phyloP scores from a whole-genome alignment of 2,113 vertebrate species.

The Amblyornis subalaris region DNA sequence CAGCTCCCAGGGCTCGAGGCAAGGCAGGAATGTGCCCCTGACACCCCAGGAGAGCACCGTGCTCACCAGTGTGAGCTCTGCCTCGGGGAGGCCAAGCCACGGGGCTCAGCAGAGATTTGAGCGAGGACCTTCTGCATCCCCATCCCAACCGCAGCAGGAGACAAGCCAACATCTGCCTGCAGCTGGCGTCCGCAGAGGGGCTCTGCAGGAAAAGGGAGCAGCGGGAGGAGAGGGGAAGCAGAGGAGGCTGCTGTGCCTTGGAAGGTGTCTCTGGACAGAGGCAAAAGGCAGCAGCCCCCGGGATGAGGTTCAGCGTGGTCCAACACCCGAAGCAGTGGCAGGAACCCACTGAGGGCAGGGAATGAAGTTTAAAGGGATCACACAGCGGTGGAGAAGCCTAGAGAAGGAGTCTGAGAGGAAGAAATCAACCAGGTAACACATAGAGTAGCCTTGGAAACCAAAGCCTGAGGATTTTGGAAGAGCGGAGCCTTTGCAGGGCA shows the following conservation, averaged over 20 bases:
- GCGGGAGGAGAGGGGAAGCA: background rate
- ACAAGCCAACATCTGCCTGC: background rate
- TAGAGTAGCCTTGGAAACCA: background rate
- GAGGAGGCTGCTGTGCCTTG: background rate
- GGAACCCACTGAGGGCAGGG: fast-evolving
- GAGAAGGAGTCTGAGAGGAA: background rate
- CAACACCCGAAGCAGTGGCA: background rate
- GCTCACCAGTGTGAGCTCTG: fast-evolving
- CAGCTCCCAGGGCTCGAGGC: background rate
- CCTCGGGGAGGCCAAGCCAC: fast-evolving
- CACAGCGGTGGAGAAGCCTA: background rate
- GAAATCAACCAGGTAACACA: background rate
- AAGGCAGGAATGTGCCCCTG: background rate
- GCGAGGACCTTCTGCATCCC: background rate
- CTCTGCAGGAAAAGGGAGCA: background rate
- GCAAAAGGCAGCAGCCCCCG: background rate
- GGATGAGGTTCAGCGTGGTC: fast-evolving
- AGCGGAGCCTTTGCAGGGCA: background rate
- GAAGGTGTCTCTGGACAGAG: background rate
- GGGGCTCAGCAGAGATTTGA: background rate
- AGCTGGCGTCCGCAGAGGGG: background rate
- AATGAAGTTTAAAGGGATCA: background rate
- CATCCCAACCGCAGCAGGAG: fast-evolving
- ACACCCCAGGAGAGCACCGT: fast-evolving
- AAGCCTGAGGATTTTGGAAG: background rate